Evolutionary conservation across 2,797 vertebrate species (phyloP).

Genomic region (Pipistrellus pygmaeus): DNA sequence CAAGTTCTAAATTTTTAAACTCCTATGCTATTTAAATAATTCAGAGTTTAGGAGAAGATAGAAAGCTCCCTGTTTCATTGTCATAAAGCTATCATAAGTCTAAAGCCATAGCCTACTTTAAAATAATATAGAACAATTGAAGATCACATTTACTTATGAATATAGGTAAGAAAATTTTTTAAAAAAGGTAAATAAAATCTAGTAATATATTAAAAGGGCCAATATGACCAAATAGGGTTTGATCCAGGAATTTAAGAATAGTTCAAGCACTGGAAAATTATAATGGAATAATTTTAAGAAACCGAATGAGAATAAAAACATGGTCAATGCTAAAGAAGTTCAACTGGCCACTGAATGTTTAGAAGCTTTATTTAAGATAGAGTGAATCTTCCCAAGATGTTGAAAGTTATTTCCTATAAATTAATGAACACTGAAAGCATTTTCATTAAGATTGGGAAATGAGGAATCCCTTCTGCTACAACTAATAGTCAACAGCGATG

Average conservation of each 20-base stretch:
- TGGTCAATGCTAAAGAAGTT: not conserved
- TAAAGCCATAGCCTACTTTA: not conserved
- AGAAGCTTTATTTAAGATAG: not conserved
- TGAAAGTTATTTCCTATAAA: not conserved
- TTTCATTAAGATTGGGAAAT: not conserved
- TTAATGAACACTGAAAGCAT: not conserved
- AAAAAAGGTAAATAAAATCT: not conserved
- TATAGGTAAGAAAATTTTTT: not conserved
- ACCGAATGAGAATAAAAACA: not conserved
- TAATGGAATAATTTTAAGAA: conserved; percentile 6
- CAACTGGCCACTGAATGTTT: not conserved
- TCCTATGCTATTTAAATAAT: too few relatives aligned
- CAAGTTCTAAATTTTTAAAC: not conserved
- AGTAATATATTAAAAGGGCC: not conserved
- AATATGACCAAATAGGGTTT: not conserved
- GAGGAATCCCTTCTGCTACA: not conserved
- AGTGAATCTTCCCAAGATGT: not conserved
- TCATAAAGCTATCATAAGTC: not conserved
- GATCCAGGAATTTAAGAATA: not conserved
- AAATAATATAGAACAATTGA: not conserved
- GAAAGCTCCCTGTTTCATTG: not conserved
- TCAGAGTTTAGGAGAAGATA: not conserved
- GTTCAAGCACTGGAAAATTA: not conserved
- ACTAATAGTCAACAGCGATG: not conserved
- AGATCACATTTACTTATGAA: not conserved